Conservation (phyloP, 1,140 invertebrate species). For the Drosophila dunni region DNA sequence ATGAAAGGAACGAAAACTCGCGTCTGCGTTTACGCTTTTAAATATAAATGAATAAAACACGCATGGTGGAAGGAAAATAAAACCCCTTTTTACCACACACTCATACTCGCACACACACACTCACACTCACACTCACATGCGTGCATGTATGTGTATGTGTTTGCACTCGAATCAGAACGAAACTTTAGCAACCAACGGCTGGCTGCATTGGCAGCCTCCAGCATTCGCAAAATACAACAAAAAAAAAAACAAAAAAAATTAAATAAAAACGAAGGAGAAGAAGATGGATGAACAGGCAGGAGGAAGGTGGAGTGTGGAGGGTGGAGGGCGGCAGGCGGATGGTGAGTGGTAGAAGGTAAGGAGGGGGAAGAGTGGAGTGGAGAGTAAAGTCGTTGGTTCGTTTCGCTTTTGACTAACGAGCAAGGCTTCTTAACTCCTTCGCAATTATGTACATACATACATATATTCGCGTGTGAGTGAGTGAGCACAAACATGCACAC, state of each 20-base stretch:
- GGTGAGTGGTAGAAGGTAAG: not conserved
- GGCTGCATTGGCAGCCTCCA: conserved; percentile 39
- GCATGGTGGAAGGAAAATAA: conserved; percentile 38
- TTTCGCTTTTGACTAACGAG: conserved; percentile 59
- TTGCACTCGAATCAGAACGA: not conserved
- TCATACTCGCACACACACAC: conserved; percentile 19
- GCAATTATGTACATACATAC: conserved; percentile 46
- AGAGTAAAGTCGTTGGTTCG: conserved; percentile 34
- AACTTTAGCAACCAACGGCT: conserved; percentile 45
- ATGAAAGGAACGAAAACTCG: conserved; percentile 54
- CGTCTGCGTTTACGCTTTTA: conserved; percentile 74
- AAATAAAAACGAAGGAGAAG: not conserved
- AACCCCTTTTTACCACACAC: conserved; percentile 33
- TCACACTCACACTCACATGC: conserved; percentile 15
- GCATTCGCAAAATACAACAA: conserved; percentile 6
- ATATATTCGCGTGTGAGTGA: conserved; percentile 20
- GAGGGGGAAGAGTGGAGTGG: not conserved
- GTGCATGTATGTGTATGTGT: conserved; percentile 16
- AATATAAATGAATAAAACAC: conserved; percentile 69
- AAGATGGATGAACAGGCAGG: not conserved
- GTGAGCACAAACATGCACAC: not conserved
- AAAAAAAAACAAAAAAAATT: not conserved
- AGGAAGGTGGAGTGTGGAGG: conserved; percentile 7
- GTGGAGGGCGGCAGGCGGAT: not conserved
- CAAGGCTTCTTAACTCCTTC: conserved; percentile 63